Evolutionary conservation across 64 coral and sea anemone species (phyloP), one percentile per base, ranked within the genome.

Genomic region (Stylophora pistillata): DNA sequence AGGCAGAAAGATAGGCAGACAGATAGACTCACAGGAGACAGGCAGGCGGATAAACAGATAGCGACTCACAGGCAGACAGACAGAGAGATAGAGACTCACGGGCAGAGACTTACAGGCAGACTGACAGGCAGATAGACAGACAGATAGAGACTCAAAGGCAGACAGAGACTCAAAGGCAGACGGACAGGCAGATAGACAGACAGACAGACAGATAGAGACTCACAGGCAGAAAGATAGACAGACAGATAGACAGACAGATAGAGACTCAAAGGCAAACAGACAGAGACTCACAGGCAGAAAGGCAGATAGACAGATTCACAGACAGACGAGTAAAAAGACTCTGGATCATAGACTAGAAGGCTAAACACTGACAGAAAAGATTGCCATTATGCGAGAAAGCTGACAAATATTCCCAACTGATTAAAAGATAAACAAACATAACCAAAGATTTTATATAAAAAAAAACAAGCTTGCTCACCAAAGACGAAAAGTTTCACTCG

Each of bases 401-500:
- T 47, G 37, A 47, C 37, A 0, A 47, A 47, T 4, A 47, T 53
- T 30, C 23, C 23, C 55, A 17, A n/a, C 18, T 20, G 20, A 72
- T 10, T 20, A 77, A 77, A 28, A 5, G 37, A 3, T 4, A 47
- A 7, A 47, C 37, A 47, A 47, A 47, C 37, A 47, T 3, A 47
- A 47, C 37, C 37, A 47, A 47, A 47, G 37, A 47, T 47, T 4
- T 63, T 64, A 68, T 23, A 9, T 3, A 73, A 54, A 26, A 54
- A 1, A 76, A 14, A 21, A 76, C 3, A 60, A 53, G 53, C 90
- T 79, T 53, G 53, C 90, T 79, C 71, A 92, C 83, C 90, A 30
- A 79, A 70, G 6, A 92, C 90, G 25, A 71, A 15, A 72, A 92
- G 90, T 47, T 92, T 53, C 10, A 75, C 90, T 1, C 30, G 47